phyloP scores from a whole-genome alignment of 2,888 invertebrate genomes.

The Blastobasis adustella region DNA sequence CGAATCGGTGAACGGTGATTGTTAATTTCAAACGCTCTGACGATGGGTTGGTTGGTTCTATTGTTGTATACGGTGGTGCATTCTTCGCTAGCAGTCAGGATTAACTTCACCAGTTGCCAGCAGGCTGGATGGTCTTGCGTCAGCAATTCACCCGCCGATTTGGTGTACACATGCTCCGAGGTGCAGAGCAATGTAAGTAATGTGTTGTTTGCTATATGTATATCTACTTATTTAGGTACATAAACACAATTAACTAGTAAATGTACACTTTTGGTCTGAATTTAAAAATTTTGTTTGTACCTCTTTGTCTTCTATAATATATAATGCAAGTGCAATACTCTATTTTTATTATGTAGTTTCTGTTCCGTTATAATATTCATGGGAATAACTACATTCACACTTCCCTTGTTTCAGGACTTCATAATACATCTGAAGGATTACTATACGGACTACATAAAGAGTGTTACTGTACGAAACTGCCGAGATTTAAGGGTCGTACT shows the following conservation, averaged over 20 bases:
- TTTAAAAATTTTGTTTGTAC: no score
- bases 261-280: not conserved
- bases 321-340: not conserved
- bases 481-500: conserved; percentile 58
- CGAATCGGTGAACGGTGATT: no score
- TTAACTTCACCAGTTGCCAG: conserved; percentile 59
- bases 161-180: conserved; percentile 48
- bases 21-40: conserved; percentile 6
- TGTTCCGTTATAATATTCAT: no score
- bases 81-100: conserved; percentile 37
- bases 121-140: conserved; percentile 60
- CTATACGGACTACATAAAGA: conserved; percentile 57
- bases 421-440: conserved; percentile 67
- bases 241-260: not conserved
- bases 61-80: conserved; percentile 21
- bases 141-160: conserved; percentile 43
- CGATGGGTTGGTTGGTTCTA: conserved; percentile 25
- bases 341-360: not conserved
- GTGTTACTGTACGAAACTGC: conserved; percentile 65
- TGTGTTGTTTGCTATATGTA: not conserved
- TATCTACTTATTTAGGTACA: not conserved
- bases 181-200: conserved; percentile 49
- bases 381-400: no score
- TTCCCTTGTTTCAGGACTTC: conserved; percentile 62
- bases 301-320: not conserved